Evolutionary conservation across 2,888 invertebrate species (phyloP), one percentile per base, ranked within the genome.

Genomic region (Polyommatus icarus): DNA sequence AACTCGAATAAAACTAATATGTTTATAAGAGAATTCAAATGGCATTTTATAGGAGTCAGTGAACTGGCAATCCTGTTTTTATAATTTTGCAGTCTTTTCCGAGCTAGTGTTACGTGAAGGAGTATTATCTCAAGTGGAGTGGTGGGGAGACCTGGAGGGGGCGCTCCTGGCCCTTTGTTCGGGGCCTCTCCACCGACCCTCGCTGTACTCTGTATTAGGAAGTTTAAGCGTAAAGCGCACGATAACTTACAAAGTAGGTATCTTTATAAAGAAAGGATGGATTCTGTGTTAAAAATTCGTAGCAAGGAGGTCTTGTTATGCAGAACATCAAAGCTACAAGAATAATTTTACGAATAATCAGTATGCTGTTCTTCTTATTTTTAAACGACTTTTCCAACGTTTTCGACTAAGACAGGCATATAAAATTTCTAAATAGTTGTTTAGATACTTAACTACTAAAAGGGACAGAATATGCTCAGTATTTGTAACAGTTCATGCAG

Each of bases 81-180:
- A 86, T 81, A 84, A 86, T 86, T 85, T 86, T 83, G 82, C 82
- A 83, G 83, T 84, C 81, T 82, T 84, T 84, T 85, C 84, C 86
- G 84, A 88, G 86, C 86, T 87, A 79, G 83, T 83, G 85, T 91
- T 90, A 90, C 87, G 85, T 89, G 87, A 89, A 88, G 86, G 86
- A 82, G 83, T 87, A 89, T 91, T 90, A 89, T 88, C 86, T 88
- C 82, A 85, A 88, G 86, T 84, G 84, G 84, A 85, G 84, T 83
- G 84, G 91, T 87, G 88, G 90, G 89, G 88, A 85, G 87, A 84
- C 87, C 91, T 86, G 82, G 83, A 87, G 90, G 89, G 88, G 86
- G 83, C 84, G 89, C 85, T 84, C 86, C 80, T 82, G 80, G 81
- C 86, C 87, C 89, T 90, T 91, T 91, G 90, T 91, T 86, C 86